Base-by-base conservation (phyloP, 2,888 invertebrate genomes). In the Scaptomyza tumidula region DNA sequence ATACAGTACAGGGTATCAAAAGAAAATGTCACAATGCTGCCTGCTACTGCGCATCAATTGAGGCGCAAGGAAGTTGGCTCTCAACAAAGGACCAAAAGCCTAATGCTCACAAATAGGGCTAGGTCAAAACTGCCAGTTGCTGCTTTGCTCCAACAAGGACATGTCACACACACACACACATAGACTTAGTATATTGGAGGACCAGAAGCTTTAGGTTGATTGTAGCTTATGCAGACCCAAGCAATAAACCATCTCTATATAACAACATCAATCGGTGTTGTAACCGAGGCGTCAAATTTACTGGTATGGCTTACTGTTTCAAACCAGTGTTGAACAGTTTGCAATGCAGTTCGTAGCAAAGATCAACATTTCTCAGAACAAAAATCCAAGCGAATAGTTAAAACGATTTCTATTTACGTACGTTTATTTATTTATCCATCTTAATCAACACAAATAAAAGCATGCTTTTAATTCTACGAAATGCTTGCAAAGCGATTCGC, bases 41-140 rank as follows among this genome's bases (percentile, higher is more conserved):
- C 46, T 60, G 71, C 46, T 24, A 27, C 58, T 54, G 67, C 70
- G 64, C 74, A 68, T 64, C 63, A 24, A 46, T 59, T 39, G 58
- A 56, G 60, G 43, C 46, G 41, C 46, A 64, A 72, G 64, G 59
- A 61, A 41, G 61, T 56, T 45, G 57, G 66, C 71, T 68, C 64
- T 77, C 55, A 73, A 49, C 44, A 50, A 50, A 50, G 59, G 56
- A 59, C 68, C 68, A 78, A 44, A 44, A 67, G 75, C 55, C 57
- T 58, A 64, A 75, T 54, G 55, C 39, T 64, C 72, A 73, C 73
- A 89, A 89, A 79, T 89, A 88, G 89, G 86, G 89, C 86, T 86
- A 86, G 89, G 86, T 88, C 86, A 48, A 67, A 55, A 61, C 19
- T 54, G 53, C 50, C 50, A 50, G 16, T 41, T 41, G 27, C 5